Conservation (phyloP, 2,888 invertebrate genomes). For the Chymomyza fuscimana region DNA sequence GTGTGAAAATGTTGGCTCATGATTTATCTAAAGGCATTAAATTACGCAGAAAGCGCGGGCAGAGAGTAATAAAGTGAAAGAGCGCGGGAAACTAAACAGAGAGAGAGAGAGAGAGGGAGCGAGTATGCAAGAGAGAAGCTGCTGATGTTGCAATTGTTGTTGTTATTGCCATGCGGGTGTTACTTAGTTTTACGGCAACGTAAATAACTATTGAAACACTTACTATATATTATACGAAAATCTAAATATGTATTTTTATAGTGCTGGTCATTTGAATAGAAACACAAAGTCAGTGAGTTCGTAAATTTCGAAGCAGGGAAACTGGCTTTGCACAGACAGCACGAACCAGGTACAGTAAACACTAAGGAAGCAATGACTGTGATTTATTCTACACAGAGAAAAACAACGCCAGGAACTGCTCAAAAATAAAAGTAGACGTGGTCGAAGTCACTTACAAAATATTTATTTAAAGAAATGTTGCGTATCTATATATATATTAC, state of each 20-base stretch:
- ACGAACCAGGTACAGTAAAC: too few species aligned
- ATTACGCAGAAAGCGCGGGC: constrained; percentile 47
- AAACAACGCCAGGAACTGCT: too few species aligned
- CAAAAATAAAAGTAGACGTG: too few species aligned
- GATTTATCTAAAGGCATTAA: constrained; percentile 64
- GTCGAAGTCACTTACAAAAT: too few species aligned
- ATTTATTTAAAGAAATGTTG: too few species aligned
- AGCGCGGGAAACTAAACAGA: too few species aligned
- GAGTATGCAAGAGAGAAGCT: constrained; percentile 31
- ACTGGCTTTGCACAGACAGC: too few species aligned
- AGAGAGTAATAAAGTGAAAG: too few species aligned
- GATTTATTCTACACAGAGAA: too few species aligned
- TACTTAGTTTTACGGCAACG: neutral
- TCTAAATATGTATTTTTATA: neutral
- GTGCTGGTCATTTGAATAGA: neutral
- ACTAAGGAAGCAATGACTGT: too few species aligned
- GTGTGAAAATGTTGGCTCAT: constrained; percentile 28
- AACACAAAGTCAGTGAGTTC: neutral
- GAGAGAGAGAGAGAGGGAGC: neutral
- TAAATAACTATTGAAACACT: neutral
- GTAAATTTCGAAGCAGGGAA: too few species aligned
- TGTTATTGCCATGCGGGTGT: constrained; percentile 17
- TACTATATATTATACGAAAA: neutral
- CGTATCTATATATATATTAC: too few species aligned
- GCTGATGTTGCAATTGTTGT: constrained; percentile 64